phyloP scores from a whole-genome alignment of 1,140 invertebrate genomes.

The Papilio dardanus region DNA sequence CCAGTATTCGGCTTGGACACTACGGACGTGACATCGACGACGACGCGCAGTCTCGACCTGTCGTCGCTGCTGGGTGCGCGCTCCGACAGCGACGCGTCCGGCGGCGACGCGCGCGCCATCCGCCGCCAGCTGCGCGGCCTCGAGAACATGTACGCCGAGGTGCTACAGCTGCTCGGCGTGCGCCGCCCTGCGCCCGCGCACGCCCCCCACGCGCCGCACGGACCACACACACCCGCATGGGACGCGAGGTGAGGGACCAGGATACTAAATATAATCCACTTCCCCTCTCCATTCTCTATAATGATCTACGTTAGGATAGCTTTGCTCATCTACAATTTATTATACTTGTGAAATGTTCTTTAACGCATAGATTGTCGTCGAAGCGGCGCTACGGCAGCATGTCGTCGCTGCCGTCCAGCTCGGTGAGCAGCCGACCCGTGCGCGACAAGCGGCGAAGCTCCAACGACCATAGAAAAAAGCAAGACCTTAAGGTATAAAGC shows the following conservation, averaged over 20 bases:
- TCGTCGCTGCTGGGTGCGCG: constrained; percentile 90
- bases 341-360: not conserved
- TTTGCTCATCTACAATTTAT: too few relatives aligned
- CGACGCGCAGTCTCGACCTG: constrained; percentile 88
- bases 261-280: too few relatives aligned
- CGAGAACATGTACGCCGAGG: constrained; percentile 94
- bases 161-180: constrained; percentile 90
- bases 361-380: constrained; percentile 60
- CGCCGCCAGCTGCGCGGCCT: constrained; percentile 92
- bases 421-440: constrained; percentile 89
- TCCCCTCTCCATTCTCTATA: too few relatives aligned
- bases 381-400: constrained; percentile 88
- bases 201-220: constrained; percentile 75
- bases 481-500: constrained; percentile 87
- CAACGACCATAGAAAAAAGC: constrained; percentile 87
- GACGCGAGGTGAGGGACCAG: constrained; percentile 78
- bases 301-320: too few relatives aligned
- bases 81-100: constrained; percentile 89
- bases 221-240: constrained; percentile 84
- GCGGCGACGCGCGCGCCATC: constrained; percentile 90
- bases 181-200: constrained; percentile 80
- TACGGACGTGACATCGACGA: constrained; percentile 90
- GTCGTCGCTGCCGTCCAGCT: constrained; percentile 91
- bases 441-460: constrained; percentile 85
- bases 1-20: constrained; percentile 88